phyloP scores from a whole-genome alignment of 2,113 vertebrate genomes.

The Tamias sibiricus region DNA sequence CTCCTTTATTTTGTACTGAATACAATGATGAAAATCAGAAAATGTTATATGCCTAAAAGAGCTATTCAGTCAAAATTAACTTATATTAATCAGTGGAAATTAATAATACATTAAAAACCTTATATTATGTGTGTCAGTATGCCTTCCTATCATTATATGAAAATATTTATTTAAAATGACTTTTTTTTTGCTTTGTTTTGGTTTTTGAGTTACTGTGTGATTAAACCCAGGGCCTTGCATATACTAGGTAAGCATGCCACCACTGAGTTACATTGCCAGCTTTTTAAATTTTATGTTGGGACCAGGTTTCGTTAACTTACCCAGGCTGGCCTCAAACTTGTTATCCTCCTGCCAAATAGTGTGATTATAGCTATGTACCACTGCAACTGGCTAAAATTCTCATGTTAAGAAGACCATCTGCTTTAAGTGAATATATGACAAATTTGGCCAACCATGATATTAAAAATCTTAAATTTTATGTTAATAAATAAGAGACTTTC shows the following conservation, averaged over 20 bases:
- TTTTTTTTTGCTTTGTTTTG: too few species aligned
- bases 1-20: neutral
- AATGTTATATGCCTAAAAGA: neutral
- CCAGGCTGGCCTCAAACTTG: neutral
- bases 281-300: too few species aligned
- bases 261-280: too few species aligned
- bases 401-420: neutral
- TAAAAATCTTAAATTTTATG: neutral
- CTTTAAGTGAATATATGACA: neutral
- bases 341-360: neutral
- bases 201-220: too few species aligned
- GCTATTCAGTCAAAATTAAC: neutral
- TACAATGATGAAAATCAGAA: neutral
- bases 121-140: neutral
- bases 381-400: neutral
- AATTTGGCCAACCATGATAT: neutral
- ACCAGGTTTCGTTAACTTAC: neutral
- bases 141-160: neutral
- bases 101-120: neutral
- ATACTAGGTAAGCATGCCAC: too few species aligned
- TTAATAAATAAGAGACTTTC: neutral
- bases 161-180: neutral
- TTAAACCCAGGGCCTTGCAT: too few species aligned
- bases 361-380: neutral
- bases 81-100: slow-evolving; percentile 30